These are phyloP conservation scores for Chironomus tepperi DNA, from an alignment of 1,140 invertebrate genomes.

Conservation along the genomic window DNA sequence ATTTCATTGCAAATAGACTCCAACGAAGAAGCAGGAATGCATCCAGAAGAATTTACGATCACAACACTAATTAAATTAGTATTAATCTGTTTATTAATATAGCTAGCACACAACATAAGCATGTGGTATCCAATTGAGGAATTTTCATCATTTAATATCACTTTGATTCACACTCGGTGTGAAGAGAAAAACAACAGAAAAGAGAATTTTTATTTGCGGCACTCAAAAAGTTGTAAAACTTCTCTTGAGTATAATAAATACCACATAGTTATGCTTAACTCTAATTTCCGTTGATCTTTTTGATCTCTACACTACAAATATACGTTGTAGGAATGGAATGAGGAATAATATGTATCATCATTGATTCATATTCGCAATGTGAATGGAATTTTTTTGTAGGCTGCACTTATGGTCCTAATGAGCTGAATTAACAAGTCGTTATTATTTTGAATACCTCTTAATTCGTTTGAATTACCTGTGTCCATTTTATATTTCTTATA, in stretches of 20 bases:
- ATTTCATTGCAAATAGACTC: no score
- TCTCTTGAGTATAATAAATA: background rate
- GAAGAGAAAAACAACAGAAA: background rate
- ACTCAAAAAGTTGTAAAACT: background rate
- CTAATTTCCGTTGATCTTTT: conserved; percentile 8
- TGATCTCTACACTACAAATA: no score
- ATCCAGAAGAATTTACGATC: conserved; percentile 1
- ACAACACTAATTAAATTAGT: conserved; percentile 14
- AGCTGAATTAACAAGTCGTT: no score
- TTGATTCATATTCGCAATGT: no score
- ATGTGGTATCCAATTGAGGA: background rate
- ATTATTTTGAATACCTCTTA: no score
- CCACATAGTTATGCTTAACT: conserved; percentile 7
- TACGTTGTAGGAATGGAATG: no score
- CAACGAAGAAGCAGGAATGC: background rate
- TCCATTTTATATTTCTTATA: no score
- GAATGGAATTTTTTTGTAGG: no score
- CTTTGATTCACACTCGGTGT: conserved; percentile 6
- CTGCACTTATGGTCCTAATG: no score
- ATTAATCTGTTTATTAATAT: conserved; percentile 15
- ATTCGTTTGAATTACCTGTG: no score
- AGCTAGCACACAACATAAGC: background rate
- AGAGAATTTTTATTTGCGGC: no score
- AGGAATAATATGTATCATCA: no score
- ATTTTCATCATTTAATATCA: background rate